A percentile compares a stretch with the other conserved stretches of the same genome.
Conservation (phyloP, 2,888 invertebrate species). For the Flexamia atlantica region DNA sequence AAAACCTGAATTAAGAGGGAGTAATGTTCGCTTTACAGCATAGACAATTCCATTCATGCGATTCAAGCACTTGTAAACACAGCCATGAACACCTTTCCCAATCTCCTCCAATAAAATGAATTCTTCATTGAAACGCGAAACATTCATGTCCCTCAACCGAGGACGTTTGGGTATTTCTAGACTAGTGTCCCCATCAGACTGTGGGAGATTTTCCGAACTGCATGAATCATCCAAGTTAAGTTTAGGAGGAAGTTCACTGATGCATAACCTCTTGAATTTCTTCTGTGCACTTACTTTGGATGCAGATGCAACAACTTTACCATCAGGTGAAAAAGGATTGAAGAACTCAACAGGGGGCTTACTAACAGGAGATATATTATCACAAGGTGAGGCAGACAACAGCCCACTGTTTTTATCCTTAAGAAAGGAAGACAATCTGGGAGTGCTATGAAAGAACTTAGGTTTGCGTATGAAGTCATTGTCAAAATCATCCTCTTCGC, state of each 20-base stretch:
- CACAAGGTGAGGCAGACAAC: neutral
- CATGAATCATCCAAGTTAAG: neutral
- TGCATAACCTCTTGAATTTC: slow-evolving; percentile 18
- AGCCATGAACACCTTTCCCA: slow-evolving; percentile 93
- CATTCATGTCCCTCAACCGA: slow-evolving; percentile 13
- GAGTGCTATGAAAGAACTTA: slow-evolving; percentile 17
- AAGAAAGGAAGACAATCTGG: neutral
- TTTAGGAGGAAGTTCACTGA: neutral
- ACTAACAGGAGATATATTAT: neutral
- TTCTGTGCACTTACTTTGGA: neutral
- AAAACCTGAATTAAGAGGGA: slow-evolving; percentile 64
- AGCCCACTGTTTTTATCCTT: neutral
- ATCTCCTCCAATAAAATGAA: slow-evolving; percentile 90
- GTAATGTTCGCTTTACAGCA: slow-evolving; percentile 93
- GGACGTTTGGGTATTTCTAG: neutral
- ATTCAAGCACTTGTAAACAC: slow-evolving; percentile 92
- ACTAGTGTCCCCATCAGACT: neutral
- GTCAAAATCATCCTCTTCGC: neutral
- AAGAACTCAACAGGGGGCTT: neutral
- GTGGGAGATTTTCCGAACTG: neutral
- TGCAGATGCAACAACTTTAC: slow-evolving; percentile 7
- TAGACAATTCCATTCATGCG: slow-evolving; percentile 94
- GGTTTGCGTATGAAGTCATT: neutral
- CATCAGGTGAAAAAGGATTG: slow-evolving; percentile 11
- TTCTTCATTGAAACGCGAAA: slow-evolving; percentile 75